These are phyloP conservation scores for Pongo pygmaeus DNA, from an alignment of 2,113 vertebrate species.

Conservation along the genomic window DNA sequence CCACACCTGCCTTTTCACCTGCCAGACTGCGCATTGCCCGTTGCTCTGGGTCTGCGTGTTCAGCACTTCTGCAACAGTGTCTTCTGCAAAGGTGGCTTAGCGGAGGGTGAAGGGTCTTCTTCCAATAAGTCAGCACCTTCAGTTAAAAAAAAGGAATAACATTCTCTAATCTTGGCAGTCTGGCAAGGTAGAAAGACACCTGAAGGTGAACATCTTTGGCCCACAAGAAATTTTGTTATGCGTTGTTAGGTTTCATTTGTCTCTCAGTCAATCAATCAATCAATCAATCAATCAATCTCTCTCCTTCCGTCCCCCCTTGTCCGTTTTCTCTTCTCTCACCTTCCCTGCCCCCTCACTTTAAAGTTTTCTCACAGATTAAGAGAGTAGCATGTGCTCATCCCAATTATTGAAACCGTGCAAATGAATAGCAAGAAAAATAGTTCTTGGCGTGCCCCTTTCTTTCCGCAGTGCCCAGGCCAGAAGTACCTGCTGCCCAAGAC, in stretches of 20 bases:
- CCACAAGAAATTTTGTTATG: background rate
- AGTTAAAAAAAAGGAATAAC: background rate
- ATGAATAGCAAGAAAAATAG: background rate
- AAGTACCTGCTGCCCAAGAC: accelerated
- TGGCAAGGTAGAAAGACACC: background rate
- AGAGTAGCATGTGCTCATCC: background rate
- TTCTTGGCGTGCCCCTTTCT: accelerated
- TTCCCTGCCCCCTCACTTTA: background rate
- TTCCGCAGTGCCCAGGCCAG: background rate
- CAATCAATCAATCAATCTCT: no score
- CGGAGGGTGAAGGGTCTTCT: background rate
- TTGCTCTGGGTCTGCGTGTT: background rate
- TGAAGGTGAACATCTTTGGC: background rate
- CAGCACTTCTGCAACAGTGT: background rate
- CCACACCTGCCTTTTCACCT: conserved; percentile 32
- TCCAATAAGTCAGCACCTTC: conserved; percentile 29
- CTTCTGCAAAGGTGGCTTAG: conserved; percentile 16
- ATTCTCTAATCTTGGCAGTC: background rate
- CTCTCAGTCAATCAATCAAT: background rate
- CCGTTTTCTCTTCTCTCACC: background rate
- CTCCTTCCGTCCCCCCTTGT: accelerated
- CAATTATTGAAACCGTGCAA: background rate
- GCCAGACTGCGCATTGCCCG: accelerated
- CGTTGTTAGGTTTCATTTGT: background rate
- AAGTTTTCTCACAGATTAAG: background rate